These are phyloP conservation scores for Nautilus pompilius DNA, from an alignment of 1,140 invertebrate genomes.

Conservation along the genomic window DNA sequence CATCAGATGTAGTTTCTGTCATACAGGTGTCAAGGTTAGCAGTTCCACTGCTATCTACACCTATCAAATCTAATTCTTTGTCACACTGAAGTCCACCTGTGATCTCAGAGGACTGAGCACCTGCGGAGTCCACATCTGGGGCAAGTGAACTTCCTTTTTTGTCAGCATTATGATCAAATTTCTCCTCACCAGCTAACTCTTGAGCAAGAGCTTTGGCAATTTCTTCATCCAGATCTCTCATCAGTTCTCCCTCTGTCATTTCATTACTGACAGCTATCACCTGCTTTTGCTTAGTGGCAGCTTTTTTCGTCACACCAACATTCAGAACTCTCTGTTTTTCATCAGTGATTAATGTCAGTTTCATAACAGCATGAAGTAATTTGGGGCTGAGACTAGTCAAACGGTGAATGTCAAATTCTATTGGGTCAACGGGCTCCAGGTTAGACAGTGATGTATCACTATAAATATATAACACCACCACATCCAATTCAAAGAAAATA, in stretches of 20 bases:
- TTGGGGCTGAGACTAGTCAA: slow-evolving; percentile 56
- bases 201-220: slow-evolving; percentile 34
- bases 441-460: slow-evolving; percentile 59
- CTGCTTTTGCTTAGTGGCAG: too few relatives aligned
- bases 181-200: slow-evolving; percentile 14
- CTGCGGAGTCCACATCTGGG: background rate
- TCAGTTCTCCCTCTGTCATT: slow-evolving; percentile 27
- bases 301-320: too few relatives aligned
- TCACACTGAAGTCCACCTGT: too few relatives aligned
- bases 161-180: slow-evolving; percentile 47
- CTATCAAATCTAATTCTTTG: too few relatives aligned
- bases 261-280: too few relatives aligned
- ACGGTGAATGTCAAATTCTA: slow-evolving; percentile 56
- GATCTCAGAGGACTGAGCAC: too few relatives aligned
- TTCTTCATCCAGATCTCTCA: slow-evolving; percentile 45
- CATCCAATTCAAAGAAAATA: too few relatives aligned
- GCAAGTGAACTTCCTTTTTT: slow-evolving; percentile 23
- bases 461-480: too few relatives aligned
- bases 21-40: too few relatives aligned
- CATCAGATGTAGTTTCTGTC: too few relatives aligned
- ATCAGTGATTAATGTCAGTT: slow-evolving; percentile 60
- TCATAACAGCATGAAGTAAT: slow-evolving; percentile 57
- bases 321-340: slow-evolving; percentile 51
- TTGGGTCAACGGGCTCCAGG: slow-evolving; percentile 57
- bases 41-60: too few relatives aligned